Conservation (phyloP, 2,888 invertebrate species). For the Apocheima hispidaria region DNA sequence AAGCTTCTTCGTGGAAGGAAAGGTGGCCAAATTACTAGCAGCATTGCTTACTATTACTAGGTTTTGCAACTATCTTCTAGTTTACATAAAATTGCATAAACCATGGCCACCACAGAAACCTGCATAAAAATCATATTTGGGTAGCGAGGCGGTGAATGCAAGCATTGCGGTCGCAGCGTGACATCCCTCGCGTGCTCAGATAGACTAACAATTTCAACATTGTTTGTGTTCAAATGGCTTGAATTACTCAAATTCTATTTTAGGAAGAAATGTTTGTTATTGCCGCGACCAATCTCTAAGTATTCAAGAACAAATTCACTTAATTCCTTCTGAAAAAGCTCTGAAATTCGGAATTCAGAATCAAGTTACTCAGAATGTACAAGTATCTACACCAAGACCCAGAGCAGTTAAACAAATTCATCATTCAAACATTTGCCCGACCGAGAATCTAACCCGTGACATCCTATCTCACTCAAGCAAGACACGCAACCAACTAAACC, state of each 20-base stretch:
- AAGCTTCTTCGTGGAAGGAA: no score
- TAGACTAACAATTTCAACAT: constrained; percentile 10
- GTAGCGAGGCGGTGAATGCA: constrained; percentile 10
- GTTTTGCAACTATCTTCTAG: background rate
- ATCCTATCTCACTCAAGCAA: no score
- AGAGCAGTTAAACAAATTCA: no score
- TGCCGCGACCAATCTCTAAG: background rate
- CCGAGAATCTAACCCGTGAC: no score
- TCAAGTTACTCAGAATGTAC: no score
- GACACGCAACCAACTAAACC: no score
- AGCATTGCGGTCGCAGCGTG: constrained; percentile 18
- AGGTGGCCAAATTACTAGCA: no score
- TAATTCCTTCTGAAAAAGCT: background rate
- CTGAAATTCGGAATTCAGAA: no score
- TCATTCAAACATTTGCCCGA: no score
- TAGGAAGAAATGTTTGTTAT: background rate
- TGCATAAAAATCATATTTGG: constrained; percentile 32
- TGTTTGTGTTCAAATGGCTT: constrained; percentile 12
- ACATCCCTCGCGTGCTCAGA: constrained; percentile 6
- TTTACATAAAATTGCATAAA: background rate
- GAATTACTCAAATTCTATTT: background rate
- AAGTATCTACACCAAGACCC: no score
- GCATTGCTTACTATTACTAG: no score
- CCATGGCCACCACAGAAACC: constrained; percentile 14
- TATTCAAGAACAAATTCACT: background rate